phyloP scores from a whole-genome alignment of 2,797 vertebrate genomes.

The Aselliscus stoliczkanus region DNA sequence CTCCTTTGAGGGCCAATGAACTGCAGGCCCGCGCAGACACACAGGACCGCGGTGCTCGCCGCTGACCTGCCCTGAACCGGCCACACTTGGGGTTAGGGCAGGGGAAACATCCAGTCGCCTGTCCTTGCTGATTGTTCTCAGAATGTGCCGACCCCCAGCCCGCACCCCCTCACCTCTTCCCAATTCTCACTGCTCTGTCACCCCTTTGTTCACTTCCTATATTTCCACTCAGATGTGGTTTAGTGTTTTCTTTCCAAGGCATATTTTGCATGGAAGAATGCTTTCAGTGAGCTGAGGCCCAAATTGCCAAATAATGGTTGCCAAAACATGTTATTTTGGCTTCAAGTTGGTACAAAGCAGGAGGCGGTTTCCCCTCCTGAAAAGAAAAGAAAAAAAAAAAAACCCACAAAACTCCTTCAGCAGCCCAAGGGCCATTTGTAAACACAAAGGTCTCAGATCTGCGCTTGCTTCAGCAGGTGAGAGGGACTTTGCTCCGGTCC shows the following conservation, averaged over 20 bases:
- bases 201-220: conserved; percentile 65
- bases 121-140: background rate
- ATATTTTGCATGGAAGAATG: conserved; percentile 73
- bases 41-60: background rate
- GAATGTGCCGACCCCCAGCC: background rate
- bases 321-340: conserved; percentile 76
- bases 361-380: conserved; percentile 19
- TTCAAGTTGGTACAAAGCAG: conserved; percentile 60
- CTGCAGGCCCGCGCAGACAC: too few species aligned
- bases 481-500: background rate
- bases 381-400: background rate
- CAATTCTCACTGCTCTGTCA: conserved; percentile 28
- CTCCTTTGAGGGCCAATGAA: background rate
- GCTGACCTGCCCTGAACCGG: background rate
- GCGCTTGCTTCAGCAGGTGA: background rate
- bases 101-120: background rate
- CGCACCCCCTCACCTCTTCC: background rate
- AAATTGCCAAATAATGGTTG: conserved; percentile 74
- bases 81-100: background rate
- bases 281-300: conserved; percentile 67
- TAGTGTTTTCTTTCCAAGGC: conserved; percentile 68
- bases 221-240: conserved; percentile 72
- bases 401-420: background rate
- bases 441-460: background rate
- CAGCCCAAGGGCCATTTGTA: conserved; percentile 57